A percentile compares a stretch with the other conserved stretches of the same genome.
These are phyloP conservation scores for Pseudorhombus dupliciocellatus DNA, from an alignment of 2,113 vertebrate species.

Conservation along the genomic window DNA sequence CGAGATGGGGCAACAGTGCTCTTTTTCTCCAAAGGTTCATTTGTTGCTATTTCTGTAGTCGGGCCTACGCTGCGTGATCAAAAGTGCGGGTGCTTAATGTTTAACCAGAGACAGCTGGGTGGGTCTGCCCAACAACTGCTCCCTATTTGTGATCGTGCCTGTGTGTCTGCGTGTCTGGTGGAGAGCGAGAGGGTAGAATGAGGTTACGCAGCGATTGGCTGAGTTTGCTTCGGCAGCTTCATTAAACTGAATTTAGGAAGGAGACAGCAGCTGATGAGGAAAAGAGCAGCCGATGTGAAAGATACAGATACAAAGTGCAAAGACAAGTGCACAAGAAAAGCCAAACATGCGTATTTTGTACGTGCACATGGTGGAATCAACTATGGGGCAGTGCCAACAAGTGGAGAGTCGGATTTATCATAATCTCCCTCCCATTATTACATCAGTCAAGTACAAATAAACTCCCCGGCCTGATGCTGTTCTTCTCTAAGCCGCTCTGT, in stretches of 20 bases:
- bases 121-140: conserved; percentile 20
- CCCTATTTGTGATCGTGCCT: conserved; percentile 14
- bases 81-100: conserved; percentile 56
- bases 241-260: conserved; percentile 33
- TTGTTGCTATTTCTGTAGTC: conserved; percentile 66
- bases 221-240: conserved; percentile 32
- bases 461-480: background rate
- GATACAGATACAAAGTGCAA: conserved; percentile 21
- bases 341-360: background rate
- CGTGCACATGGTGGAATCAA: conserved; percentile 23
- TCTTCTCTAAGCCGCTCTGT: background rate
- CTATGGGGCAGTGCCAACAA: conserved; percentile 41
- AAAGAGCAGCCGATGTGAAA: conserved; percentile 17
- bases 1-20: conserved; percentile 37
- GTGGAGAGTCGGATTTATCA: conserved; percentile 58
- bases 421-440: conserved; percentile 31
- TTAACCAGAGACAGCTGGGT: conserved; percentile 61
- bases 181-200: conserved; percentile 29
- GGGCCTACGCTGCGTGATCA: conserved; percentile 50
- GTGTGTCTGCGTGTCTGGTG: conserved; percentile 11
- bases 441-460: background rate
- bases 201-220: conserved; percentile 27
- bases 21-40: conserved; percentile 51
- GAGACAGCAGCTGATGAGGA: conserved; percentile 9
- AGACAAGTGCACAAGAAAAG: conserved; percentile 19